phyloP scores from a whole-genome alignment of 2,888 invertebrate genomes.

The Microchrysa polita region DNA sequence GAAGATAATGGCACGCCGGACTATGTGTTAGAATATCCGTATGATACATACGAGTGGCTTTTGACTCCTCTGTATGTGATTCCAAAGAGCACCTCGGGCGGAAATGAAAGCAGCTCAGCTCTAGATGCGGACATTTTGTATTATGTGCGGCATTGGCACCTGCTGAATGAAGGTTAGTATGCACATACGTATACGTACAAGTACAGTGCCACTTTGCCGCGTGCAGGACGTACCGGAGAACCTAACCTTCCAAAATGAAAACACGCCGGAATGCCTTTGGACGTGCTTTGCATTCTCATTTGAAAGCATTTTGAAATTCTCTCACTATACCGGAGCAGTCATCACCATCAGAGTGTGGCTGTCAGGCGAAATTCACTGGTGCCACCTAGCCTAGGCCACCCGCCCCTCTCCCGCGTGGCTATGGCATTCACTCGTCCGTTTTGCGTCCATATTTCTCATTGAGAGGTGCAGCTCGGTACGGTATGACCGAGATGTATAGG shows the following conservation, averaged over 20 bases:
- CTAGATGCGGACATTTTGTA: too few relatives aligned
- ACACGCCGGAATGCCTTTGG: slow-evolving; percentile 41
- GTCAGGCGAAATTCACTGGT: background rate
- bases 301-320: slow-evolving; percentile 39
- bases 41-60: too few relatives aligned
- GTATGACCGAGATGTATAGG: slow-evolving; percentile 16
- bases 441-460: slow-evolving; percentile 17
- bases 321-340: slow-evolving; percentile 6
- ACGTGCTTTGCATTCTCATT: slow-evolving; percentile 48
- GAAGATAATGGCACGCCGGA: too few relatives aligned
- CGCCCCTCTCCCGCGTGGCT: background rate
- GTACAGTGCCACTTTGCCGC: too few relatives aligned
- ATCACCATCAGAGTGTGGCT: background rate
- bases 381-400: too few relatives aligned
- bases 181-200: slow-evolving; percentile 41
- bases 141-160: slow-evolving; percentile 32
- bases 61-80: too few relatives aligned
- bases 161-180: slow-evolving; percentile 25
- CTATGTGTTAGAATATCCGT: too few relatives aligned
- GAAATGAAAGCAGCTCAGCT: too few relatives aligned
- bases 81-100: too few relatives aligned
- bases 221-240: slow-evolving; percentile 36
- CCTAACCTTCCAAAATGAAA: slow-evolving; percentile 27
- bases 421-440: background rate
- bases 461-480: too few relatives aligned